A percentile compares a stretch with the other conserved stretches of the same genome.
Conservation (phyloP, 2,797 vertebrate species). For the Leptatherina wallacei region DNA sequence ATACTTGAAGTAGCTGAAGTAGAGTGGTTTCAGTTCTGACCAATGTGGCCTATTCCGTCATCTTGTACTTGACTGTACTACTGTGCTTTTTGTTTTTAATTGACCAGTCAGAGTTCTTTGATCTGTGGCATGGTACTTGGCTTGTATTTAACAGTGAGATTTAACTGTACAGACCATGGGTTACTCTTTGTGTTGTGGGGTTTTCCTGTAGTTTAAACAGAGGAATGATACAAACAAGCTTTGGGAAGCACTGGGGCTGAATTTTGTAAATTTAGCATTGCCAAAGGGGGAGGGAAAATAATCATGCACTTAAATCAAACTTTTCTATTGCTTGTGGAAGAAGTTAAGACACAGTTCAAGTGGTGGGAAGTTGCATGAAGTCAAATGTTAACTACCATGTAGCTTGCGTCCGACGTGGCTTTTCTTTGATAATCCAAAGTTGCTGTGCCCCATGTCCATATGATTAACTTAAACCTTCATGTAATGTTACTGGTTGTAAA, state of each 20-base stretch:
- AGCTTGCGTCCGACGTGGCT: slow-evolving; percentile 54
- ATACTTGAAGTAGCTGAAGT: slow-evolving; percentile 64
- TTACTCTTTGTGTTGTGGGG: slow-evolving; percentile 49
- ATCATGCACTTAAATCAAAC: slow-evolving; percentile 32
- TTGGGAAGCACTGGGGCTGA: slow-evolving; percentile 28
- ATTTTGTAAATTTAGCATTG: slow-evolving; percentile 59
- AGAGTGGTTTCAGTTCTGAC: slow-evolving; percentile 60
- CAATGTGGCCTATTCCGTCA: slow-evolving; percentile 68
- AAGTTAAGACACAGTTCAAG: slow-evolving; percentile 39
- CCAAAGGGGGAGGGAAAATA: slow-evolving; percentile 40
- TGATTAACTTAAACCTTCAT: slow-evolving; percentile 52
- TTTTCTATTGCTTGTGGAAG: slow-evolving; percentile 52
- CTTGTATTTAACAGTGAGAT: slow-evolving; percentile 51
- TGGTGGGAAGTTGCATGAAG: slow-evolving; percentile 61
- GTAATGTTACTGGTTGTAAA: slow-evolving; percentile 74
- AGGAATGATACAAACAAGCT: slow-evolving; percentile 37
- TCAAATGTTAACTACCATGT: slow-evolving; percentile 45
- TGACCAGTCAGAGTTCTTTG: slow-evolving; percentile 54
- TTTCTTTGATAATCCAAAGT: slow-evolving; percentile 58
- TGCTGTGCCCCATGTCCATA: slow-evolving; percentile 55
- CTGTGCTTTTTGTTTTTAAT: slow-evolving; percentile 63
- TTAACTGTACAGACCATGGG: slow-evolving; percentile 46
- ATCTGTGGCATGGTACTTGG: slow-evolving; percentile 61
- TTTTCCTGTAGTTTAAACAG: slow-evolving; percentile 41
- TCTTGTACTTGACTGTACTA: slow-evolving; percentile 63